phyloP scores from a whole-genome alignment of 2,888 invertebrate species.

The Archips crataeganus region DNA sequence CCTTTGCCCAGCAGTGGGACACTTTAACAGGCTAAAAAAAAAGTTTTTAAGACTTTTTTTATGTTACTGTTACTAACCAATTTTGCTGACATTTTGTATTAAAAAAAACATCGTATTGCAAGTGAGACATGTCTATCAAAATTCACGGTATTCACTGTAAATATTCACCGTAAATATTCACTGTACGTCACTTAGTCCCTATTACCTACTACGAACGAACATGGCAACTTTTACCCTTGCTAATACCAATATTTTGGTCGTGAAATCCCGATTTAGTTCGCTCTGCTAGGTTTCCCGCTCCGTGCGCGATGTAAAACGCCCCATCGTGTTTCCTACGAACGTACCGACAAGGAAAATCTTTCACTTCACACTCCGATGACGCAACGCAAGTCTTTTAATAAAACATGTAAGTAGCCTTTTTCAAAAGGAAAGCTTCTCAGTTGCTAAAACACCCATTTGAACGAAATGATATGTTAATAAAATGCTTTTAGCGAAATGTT shows the following conservation, averaged over 20 bases:
- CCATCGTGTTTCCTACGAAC: constrained; percentile 9
- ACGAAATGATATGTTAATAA: constrained; percentile 56
- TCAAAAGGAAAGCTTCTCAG: not conserved
- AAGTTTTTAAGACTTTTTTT: too few relatives aligned
- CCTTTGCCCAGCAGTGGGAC: too few relatives aligned
- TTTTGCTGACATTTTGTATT: too few relatives aligned
- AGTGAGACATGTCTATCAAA: too few relatives aligned
- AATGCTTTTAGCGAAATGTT: constrained; percentile 62
- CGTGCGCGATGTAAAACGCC: constrained; percentile 25
- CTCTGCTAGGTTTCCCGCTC: constrained; percentile 5
- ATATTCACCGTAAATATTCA: too few relatives aligned
- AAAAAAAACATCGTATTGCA: too few relatives aligned
- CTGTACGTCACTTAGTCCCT: not conserved
- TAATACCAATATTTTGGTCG: constrained; percentile 22
- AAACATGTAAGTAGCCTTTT: constrained; percentile 1
- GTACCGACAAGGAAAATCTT: constrained; percentile 2
- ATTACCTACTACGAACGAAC: not conserved
- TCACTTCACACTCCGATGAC: not conserved
- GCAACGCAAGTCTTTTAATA: constrained; percentile 7
- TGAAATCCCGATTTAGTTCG: constrained; percentile 13
- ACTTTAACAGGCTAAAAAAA: too few relatives aligned
- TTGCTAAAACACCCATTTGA: constrained; percentile 10
- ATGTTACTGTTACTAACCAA: too few relatives aligned
- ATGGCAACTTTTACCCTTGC: constrained; percentile 1
- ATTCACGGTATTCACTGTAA: too few relatives aligned